Conservation (phyloP, 2,797 vertebrate genomes). For the Argentina silus region DNA sequence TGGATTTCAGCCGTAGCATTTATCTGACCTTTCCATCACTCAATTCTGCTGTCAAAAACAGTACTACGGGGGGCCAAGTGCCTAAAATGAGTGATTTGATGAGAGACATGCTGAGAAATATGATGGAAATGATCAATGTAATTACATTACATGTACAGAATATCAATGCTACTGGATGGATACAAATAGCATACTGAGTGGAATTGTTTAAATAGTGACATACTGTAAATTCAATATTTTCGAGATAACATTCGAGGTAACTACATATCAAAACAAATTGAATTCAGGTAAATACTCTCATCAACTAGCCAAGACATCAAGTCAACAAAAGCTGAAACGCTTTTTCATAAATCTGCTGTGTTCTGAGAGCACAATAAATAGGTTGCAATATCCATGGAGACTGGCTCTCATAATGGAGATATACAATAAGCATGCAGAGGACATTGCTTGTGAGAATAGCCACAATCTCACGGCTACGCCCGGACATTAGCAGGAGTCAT, state of each 20-base stretch:
- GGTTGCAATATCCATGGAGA: slow-evolving; percentile 62
- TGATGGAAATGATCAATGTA: slow-evolving; percentile 28
- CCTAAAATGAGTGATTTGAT: slow-evolving; percentile 20
- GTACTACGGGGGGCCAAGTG: slow-evolving; percentile 21
- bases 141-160: slow-evolving; percentile 25
- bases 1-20: slow-evolving; percentile 54
- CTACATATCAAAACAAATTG: neutral
- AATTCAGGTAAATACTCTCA: neutral
- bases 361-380: slow-evolving; percentile 59
- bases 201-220: neutral
- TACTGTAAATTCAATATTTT: too few relatives aligned
- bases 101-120: slow-evolving; percentile 30
- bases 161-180: neutral
- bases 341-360: slow-evolving; percentile 45
- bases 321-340: neutral
- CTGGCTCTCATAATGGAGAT: slow-evolving; percentile 70
- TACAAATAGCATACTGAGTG: slow-evolving; percentile 9
- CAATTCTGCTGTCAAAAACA: slow-evolving; percentile 44
- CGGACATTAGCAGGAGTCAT: slow-evolving; percentile 79
- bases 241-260: too few relatives aligned
- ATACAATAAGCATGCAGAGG: slow-evolving; percentile 65
- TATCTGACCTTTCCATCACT: slow-evolving; percentile 62
- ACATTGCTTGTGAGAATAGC: slow-evolving; percentile 65
- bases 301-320: neutral
- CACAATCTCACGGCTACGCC: slow-evolving; percentile 69